Conservation (phyloP, 2,888 invertebrate species). For the Andrena bicolor region DNA sequence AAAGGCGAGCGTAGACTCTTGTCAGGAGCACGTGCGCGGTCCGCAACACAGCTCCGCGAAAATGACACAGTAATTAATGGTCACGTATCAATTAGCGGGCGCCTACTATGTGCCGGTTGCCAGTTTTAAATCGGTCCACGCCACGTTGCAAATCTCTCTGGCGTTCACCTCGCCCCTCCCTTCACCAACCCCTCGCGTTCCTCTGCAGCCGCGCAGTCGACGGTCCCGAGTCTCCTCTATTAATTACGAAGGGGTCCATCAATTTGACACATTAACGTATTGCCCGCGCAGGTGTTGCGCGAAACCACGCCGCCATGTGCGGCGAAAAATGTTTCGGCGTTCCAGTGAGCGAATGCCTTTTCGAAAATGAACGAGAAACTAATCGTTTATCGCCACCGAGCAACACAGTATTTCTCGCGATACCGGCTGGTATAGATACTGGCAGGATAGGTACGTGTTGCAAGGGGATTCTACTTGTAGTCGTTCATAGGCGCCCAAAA, state of each 20-base stretch:
- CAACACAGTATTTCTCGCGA: constrained; percentile 7
- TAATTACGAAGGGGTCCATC: constrained; percentile 84
- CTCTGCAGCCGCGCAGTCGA: constrained; percentile 32
- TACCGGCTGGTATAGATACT: background rate
- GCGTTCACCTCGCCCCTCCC: constrained; percentile 16
- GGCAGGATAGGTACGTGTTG: background rate
- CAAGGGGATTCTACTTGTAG: background rate
- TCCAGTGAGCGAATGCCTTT: constrained; percentile 58
- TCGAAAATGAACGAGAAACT: constrained; percentile 61
- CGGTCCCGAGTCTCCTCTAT: constrained; percentile 74
- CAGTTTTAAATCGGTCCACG: constrained; percentile 79
- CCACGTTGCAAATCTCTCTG: constrained; percentile 68
- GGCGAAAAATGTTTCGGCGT: constrained; percentile 70
- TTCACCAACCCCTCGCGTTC: background rate
- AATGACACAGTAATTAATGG: constrained; percentile 85
- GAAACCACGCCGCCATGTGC: constrained; percentile 71
- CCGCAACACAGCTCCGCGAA: constrained; percentile 80
- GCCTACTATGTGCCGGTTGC: constrained; percentile 75
- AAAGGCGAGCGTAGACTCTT: constrained; percentile 65
- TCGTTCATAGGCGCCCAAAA: no score
- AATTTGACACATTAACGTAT: constrained; percentile 85
- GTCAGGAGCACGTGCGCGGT: constrained; percentile 82
- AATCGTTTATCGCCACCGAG: constrained; percentile 43
- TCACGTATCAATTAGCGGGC: constrained; percentile 83
- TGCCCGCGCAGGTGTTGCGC: constrained; percentile 83